Base-by-base conservation (phyloP, 2,113 vertebrate species). In the Laticauda laticaudata region DNA sequence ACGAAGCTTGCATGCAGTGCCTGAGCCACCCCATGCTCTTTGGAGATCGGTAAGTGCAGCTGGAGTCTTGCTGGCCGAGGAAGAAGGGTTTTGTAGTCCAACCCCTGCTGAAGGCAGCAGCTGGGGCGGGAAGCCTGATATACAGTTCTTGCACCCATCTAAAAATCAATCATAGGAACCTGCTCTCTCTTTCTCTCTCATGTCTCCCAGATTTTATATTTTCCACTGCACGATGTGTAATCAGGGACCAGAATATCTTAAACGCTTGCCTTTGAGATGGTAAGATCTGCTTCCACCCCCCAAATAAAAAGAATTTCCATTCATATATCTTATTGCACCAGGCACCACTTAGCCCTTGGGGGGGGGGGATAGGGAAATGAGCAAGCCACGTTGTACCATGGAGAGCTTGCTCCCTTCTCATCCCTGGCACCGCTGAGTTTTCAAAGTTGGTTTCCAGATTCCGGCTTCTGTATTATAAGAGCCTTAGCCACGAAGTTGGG, bases 1-100 rank as follows among this genome's bases (percentile, higher is more conserved):
- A 99, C 0, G 99, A 99, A 93, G 99, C 99, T n/a, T 99, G 99
- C 56, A 99, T 98, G 1, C 99, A 99, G 97, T 99, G 99, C 97
- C 98, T 99, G 92, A 99, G 97, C 0, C 98, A 99, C 90, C 97
- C 98, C 95, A 99, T 99, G 98, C 98, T 99, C 98, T 99, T 99
- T 0, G 99, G 99, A 91, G 99, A 99, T 97, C 97, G 99, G 99
- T 99, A 97, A 0, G 97, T 96, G 87, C 91, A 2, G n/a, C n/a
- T 0, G 14, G 14, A 34, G 15, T 34, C 14, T 5, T 7, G n/a
- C n/a, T 39, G n/a, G n/a, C 69, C 3, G n/a, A 20, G 69, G 69
- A 81, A 34, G 69, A 39, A 39, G 15, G 69, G 69, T 34, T 81
- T 81, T 81, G 69, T 81, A 81, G n/a, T 81, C 69, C 69, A 39